Evolutionary conservation across 2,113 vertebrate genomes (phyloP).

Genomic region (Istiophorus platypterus): DNA sequence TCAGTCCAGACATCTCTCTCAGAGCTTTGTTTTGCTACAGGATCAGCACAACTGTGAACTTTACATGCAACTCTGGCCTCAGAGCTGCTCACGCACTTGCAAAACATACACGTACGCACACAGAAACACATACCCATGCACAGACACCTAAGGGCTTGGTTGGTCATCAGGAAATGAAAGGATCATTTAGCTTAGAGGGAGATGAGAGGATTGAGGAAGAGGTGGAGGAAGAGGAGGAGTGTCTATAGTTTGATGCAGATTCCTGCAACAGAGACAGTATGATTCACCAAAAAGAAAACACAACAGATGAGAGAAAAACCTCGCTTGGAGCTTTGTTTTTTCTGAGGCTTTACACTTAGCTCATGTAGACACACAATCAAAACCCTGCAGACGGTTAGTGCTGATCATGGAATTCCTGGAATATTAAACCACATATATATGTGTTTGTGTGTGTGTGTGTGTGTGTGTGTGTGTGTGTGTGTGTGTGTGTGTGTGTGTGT

Average conservation of each 20-base stretch:
- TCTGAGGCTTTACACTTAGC: conserved; percentile 46
- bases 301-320: conserved; percentile 41
- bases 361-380: conserved; percentile 1
- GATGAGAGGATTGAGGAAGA: conserved; percentile 71
- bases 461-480: too few species aligned
- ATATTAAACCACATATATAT: not conserved
- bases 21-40: conserved; percentile 89
- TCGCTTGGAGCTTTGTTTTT: conserved; percentile 1
- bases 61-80: conserved; percentile 82
- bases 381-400: not conserved
- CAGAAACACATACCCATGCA: conserved; percentile 53
- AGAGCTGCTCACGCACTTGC: conserved; percentile 64
- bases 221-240: conserved; percentile 63
- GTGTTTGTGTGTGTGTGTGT: too few species aligned
- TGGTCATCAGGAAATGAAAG: conserved; percentile 95
- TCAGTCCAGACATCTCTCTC: conserved; percentile 87
- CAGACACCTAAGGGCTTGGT: conserved; percentile 87
- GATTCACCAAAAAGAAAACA: conserved; percentile 50
- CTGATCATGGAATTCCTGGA: conserved; percentile 5
- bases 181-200: conserved; percentile 91
- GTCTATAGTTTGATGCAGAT: conserved; percentile 63
- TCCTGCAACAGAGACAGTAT: conserved; percentile 50
- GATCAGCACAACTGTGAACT: conserved; percentile 93
- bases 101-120: conserved; percentile 46
- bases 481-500: too few species aligned